Evolutionary conservation across 2,888 invertebrate species (phyloP), one percentile per base, ranked within the genome.

Genomic region (Drosophila leonis): DNA sequence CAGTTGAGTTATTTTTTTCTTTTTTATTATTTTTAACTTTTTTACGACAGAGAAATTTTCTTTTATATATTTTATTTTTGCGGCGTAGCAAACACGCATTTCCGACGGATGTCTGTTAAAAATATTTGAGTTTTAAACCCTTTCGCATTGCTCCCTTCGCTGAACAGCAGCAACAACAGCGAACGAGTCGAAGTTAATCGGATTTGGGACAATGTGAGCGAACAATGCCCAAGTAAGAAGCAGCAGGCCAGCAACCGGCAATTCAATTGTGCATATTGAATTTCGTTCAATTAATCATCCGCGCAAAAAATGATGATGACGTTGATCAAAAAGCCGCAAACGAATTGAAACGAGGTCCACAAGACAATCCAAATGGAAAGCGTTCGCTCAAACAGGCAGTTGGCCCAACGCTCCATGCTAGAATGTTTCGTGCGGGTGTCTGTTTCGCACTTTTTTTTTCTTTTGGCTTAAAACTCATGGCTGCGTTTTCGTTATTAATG

Each of bases 211-310:
- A 65, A 65, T 72, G 77, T 70, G 61, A 61, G 65, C 35, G 77
- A 75, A 81, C 82, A 79, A 79, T 74, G 54, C 46, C 65, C 65
- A 59, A 57, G 55, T 49, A 55, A 59, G 55, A 51, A 41, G 54
- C 64, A 61, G 41, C 55, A 12, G 29, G 33, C 52, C 68, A 63
- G 78, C 60, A 70, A 74, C 60, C 72, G n/a, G n/a, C n/a, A 83
- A 82, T 80, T 82, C 80, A 83, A 82, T 82, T 82, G 83, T 80
- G 84, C 80, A 83, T 83, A 83, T 83, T 82, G 84, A 83, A 83
- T 83, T 83, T 82, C 68, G 52, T 74, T 83, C 82, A 83, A 83
- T 83, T 83, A 83, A 83, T 83, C 83, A 83, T 81, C 68, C 70
- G 69, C 70, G 63, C 77, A 72, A 75, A 57, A 70, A 72, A 64